phyloP scores from a whole-genome alignment of 53 echinoderm and acorn worm genomes.

The Temnopleurus reevesii region DNA sequence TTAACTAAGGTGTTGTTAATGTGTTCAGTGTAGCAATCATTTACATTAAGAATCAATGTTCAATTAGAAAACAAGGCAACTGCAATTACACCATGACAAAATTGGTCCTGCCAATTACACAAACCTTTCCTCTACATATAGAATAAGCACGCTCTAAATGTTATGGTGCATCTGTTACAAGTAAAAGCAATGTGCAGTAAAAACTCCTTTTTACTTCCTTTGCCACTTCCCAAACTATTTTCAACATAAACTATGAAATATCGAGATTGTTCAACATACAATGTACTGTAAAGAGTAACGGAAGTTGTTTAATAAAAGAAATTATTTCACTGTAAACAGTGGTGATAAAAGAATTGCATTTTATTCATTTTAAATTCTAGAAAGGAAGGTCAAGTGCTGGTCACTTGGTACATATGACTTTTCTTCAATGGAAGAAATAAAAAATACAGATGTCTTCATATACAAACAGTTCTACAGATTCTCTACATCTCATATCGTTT shows the following conservation, averaged over 20 bases:
- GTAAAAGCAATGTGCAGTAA: neutral
- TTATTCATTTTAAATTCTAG: too few species aligned
- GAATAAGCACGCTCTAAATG: neutral
- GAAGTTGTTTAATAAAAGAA: too few species aligned
- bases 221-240: neutral
- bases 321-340: too few species aligned
- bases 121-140: neutral
- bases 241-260: too few species aligned
- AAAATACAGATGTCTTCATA: neutral
- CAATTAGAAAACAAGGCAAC: neutral
- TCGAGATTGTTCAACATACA: too few species aligned
- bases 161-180: slow-evolving; percentile 3
- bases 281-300: too few species aligned
- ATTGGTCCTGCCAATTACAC: slow-evolving; percentile 6
- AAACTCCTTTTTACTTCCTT: neutral
- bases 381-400: neutral
- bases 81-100: neutral
- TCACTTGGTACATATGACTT: neutral
- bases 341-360: too few species aligned
- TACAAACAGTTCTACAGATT: too few species aligned
- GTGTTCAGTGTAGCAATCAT: too few species aligned
- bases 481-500: slow-evolving; percentile 3
- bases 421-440: slow-evolving; percentile 1
- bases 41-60: too few species aligned
- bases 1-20: too few species aligned